Evolutionary conservation across 2,113 vertebrate genomes (phyloP).

Genomic region (Anguilla japonica): DNA sequence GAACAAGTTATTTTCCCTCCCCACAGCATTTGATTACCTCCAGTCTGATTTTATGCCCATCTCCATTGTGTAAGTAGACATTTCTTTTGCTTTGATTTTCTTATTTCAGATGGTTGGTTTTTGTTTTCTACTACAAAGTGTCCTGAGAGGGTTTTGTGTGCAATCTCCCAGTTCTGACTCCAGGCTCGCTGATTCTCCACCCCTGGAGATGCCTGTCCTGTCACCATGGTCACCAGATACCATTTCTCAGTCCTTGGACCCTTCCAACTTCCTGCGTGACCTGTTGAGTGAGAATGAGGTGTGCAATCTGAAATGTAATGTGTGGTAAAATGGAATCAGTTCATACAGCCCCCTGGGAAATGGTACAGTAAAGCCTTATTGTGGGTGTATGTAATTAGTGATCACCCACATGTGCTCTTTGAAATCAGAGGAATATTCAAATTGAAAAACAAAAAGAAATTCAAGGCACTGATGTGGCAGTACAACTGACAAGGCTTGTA

Average conservation of each 20-base stretch:
- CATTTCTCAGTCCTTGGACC: too few species aligned
- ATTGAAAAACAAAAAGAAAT: too few species aligned
- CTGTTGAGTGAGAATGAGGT: not conserved
- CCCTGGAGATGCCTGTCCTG: slow-evolving; percentile 13
- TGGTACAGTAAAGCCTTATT: too few species aligned
- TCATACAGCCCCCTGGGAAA: too few species aligned
- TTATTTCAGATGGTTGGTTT: not conserved
- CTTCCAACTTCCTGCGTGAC: not conserved
- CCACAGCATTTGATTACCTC: slow-evolving; percentile 66
- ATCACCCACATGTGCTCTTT: too few species aligned
- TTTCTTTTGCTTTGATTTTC: not conserved
- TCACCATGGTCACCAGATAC: slow-evolving; percentile 7
- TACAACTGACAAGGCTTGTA: too few species aligned
- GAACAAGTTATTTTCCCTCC: too few species aligned
- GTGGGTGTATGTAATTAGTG: too few species aligned
- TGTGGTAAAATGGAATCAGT: too few species aligned
- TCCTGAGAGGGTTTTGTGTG: not conserved
- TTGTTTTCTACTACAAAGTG: not conserved
- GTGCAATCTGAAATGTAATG: too few species aligned
- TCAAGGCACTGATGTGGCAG: too few species aligned
- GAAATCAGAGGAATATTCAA: too few species aligned
- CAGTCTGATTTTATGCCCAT: slow-evolving; percentile 88
- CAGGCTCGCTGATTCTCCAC: not conserved
- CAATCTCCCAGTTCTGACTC: not conserved
- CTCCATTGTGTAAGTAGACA: slow-evolving; percentile 87